Conservation (phyloP, 37 sponge, comb jelly and placozoan genomes). For the Ephydatia muelleri region DNA sequence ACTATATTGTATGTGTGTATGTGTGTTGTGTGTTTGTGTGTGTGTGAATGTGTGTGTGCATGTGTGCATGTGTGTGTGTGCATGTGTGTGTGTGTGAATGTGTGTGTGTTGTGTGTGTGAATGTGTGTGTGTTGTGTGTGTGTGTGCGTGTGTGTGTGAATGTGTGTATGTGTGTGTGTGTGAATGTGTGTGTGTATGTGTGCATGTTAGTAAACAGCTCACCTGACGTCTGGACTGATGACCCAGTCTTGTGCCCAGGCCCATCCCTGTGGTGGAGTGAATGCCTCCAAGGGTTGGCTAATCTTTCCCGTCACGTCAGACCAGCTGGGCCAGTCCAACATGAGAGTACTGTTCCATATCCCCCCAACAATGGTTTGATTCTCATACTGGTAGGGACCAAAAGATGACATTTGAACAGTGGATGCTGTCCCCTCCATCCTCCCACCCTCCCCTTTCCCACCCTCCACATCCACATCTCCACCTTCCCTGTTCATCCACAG, state of each 20-base stretch:
- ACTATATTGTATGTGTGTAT: no score
- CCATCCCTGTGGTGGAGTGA: constrained; percentile 66
- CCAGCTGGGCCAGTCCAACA: constrained; percentile 45
- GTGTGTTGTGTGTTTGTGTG: no score
- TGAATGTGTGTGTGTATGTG: background rate
- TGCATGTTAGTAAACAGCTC: background rate
- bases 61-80: no score
- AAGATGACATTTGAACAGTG: background rate
- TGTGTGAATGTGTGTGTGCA: no score
- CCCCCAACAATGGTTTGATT: constrained; percentile 42
- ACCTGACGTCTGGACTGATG: constrained; percentile 55
- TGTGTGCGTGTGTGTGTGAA: no score
- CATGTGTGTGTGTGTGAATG: no score
- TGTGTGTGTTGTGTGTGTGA: no score
- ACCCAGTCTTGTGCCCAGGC: constrained; percentile 66
- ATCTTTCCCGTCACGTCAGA: constrained; percentile 65
- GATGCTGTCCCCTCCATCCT: background rate
- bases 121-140: no score
- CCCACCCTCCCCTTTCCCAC: no score
- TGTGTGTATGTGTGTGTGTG: no score
- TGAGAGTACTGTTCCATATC: constrained; percentile 18
- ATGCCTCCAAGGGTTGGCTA: constrained; percentile 30
- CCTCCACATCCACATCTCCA: no score
- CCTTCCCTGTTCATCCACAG: no score
- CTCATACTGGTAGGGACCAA: constrained; percentile 46